Percentiles rank a stretch among this genome's conserved stretches.
These are phyloP conservation scores for Diachrysia chrysitis DNA, from an alignment of 2,888 invertebrate genomes.

Conservation along the genomic window DNA sequence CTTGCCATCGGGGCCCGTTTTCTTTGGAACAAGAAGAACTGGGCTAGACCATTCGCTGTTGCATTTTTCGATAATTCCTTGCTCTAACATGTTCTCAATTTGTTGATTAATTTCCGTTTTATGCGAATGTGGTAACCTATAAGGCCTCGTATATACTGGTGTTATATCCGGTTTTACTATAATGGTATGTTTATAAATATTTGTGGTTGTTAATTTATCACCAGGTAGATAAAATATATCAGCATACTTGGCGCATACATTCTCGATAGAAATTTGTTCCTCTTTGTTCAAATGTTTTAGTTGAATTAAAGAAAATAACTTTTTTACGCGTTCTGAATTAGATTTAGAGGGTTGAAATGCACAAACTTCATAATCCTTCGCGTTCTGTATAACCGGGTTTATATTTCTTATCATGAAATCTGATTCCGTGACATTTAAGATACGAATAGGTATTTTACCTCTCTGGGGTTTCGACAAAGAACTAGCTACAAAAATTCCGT, in stretches of 20 bases:
- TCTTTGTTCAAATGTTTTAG: constrained; percentile 2
- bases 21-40: neutral
- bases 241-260: neutral
- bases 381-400: too few relatives aligned
- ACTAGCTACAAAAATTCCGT: constrained; percentile 11
- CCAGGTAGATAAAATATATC: neutral
- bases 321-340: constrained; percentile 7
- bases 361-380: too few relatives aligned
- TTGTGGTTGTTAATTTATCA: constrained; percentile 18
- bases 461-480: neutral
- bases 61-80: neutral
- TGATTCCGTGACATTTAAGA: constrained; percentile 10
- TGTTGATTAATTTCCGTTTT: neutral
- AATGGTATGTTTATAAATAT: neutral
- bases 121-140: neutral
- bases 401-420: too few relatives aligned
- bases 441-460: constrained; percentile 8
- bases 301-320: neutral
- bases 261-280: neutral
- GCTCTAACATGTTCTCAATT: neutral
- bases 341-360: too few relatives aligned
- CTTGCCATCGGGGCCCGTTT: neutral
- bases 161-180: neutral
- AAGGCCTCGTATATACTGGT: neutral
- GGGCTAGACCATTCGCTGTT: neutral